Evolutionary conservation across 2,797 vertebrate species (phyloP).

Genomic region (Iguana delicatissima): DNA sequence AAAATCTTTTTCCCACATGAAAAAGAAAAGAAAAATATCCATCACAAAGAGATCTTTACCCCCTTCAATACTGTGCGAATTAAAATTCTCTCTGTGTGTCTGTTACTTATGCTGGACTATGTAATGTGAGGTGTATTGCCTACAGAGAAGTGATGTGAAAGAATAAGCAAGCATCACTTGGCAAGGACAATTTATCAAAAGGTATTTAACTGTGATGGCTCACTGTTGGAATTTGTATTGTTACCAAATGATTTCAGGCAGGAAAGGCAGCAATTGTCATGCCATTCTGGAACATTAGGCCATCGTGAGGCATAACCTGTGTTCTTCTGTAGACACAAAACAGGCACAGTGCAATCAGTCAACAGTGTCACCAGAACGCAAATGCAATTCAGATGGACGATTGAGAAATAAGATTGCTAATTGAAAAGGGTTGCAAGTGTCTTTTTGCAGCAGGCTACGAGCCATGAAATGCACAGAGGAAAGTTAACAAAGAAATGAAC

Average conservation of each 20-base stretch:
- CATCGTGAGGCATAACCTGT: constrained; percentile 55
- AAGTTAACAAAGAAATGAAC: background rate
- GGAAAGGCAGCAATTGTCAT: constrained; percentile 50
- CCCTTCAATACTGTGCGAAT: background rate
- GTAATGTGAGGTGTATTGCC: constrained; percentile 44
- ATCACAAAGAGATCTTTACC: background rate
- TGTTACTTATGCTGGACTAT: background rate
- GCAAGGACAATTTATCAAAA: constrained; percentile 76
- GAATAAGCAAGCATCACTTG: constrained; percentile 62
- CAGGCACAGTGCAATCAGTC: constrained; percentile 57
- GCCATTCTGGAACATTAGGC: constrained; percentile 66
- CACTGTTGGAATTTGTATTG: constrained; percentile 54
- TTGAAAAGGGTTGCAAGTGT: constrained; percentile 63
- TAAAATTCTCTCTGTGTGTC: background rate
- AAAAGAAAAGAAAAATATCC: constrained; percentile 21
- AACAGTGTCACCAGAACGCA: constrained; percentile 56
- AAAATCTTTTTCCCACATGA: constrained; percentile 46
- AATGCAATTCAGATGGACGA: constrained; percentile 68
- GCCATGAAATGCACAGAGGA: constrained; percentile 33
- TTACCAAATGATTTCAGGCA: constrained; percentile 63
- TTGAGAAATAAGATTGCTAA: constrained; percentile 68
- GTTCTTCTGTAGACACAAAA: constrained; percentile 55
- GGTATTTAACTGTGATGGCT: constrained; percentile 72
- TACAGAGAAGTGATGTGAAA: constrained; percentile 64
- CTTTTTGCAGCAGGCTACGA: constrained; percentile 13